These are phyloP conservation scores for Cheilosia pagana DNA, from an alignment of 2,888 invertebrate species.

Conservation along the genomic window DNA sequence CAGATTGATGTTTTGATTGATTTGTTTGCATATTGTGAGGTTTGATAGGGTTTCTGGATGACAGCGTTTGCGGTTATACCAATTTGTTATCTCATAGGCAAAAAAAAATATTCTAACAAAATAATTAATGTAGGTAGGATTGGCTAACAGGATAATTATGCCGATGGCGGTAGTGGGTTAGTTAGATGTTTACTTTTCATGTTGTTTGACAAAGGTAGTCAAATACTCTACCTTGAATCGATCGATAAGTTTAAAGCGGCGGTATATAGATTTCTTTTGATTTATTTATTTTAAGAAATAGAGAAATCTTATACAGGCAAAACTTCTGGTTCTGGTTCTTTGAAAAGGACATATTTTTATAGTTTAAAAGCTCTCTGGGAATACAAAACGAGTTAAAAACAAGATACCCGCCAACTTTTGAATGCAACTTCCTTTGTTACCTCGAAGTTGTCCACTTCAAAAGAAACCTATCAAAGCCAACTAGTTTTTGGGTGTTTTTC, in stretches of 20 bases:
- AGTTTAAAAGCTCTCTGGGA: background rate
- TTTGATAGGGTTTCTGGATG: conserved; percentile 14
- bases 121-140: background rate
- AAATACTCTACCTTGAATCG: no score
- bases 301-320: no score
- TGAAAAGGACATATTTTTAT: no score
- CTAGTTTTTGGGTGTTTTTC: background rate
- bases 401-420: conserved; percentile 17
- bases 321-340: no score
- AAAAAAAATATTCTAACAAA: background rate
- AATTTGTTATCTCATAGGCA: conserved; percentile 5
- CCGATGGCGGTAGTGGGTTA: background rate
- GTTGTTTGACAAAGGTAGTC: no score
- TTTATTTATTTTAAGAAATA: no score
- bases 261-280: no score
- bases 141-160: background rate
- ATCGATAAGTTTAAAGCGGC: no score
- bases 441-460: conserved; percentile 30
- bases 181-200: background rate
- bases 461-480: conserved; percentile 39
- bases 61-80: conserved; percentile 28
- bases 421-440: conserved; percentile 28
- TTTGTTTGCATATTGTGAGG: conserved; percentile 23
- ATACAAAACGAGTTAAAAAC: conserved; percentile 27
- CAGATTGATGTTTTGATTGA: conserved; percentile 43